A percentile compares a stretch with the other conserved stretches of the same genome.
Conservation (phyloP, 2,888 invertebrate genomes). For the Strigamia maritima region DNA sequence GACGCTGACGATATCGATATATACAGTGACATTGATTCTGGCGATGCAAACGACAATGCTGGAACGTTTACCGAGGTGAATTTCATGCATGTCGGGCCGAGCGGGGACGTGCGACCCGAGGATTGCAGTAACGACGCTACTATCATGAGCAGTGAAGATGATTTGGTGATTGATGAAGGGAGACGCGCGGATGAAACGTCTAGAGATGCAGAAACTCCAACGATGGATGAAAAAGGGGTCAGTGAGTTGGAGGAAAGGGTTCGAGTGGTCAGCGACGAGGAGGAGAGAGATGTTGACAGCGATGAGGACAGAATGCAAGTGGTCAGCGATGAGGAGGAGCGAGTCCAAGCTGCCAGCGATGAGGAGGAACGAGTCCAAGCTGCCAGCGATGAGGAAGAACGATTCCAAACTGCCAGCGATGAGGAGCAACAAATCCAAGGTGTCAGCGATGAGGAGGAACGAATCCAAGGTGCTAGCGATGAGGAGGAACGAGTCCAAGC, state of each 20-base stretch:
- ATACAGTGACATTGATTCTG: constrained; percentile 62
- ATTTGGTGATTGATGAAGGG: constrained; percentile 45
- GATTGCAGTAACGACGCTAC: constrained; percentile 45
- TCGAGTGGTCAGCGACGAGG: constrained; percentile 23
- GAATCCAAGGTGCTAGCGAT: background rate
- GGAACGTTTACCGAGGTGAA: background rate
- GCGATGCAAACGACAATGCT: constrained; percentile 42
- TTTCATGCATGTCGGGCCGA: background rate
- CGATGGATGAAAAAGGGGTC: constrained; percentile 52
- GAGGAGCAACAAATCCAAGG: constrained; percentile 35
- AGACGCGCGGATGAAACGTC: constrained; percentile 46
- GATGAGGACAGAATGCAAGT: constrained; percentile 6
- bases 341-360: background rate
- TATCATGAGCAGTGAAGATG: constrained; percentile 43
- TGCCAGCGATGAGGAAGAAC: background rate
- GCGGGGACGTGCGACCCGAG: constrained; percentile 37
- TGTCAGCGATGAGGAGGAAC: constrained; percentile 24
- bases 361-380: background rate
- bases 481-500: background rate
- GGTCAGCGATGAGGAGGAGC: constrained; percentile 25
- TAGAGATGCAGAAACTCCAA: constrained; percentile 57
- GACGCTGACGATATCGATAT: constrained; percentile 58
- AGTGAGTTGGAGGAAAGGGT: constrained; percentile 24
- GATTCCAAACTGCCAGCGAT: background rate
- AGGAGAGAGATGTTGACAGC: constrained; percentile 36